Base-by-base conservation (phyloP, 1,140 invertebrate genomes). In the Drosophila eugracilis region DNA sequence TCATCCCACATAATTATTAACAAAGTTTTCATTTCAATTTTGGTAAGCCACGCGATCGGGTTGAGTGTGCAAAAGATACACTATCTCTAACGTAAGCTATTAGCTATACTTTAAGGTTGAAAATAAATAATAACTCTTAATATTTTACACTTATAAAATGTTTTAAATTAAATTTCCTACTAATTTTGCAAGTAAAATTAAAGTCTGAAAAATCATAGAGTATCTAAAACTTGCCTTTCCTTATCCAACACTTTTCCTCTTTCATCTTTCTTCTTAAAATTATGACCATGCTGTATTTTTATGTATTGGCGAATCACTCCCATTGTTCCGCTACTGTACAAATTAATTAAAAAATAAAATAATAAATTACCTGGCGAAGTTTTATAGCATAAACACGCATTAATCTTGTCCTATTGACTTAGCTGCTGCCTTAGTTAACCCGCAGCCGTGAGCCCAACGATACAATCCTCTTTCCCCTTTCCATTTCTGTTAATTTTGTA, bases 21-120 rank as follows among this genome's bases (percentile, higher is more conserved):
- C 39, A 14, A 63, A 54, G 57, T 36, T 55, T 62, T 37, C 58
- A 73, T 52, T 70, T 52, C 28, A 53, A 65, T 55, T 59, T 75
- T 1, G 32, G 41, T 28, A 79, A 49, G 62, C 76, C 60, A 76
- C 44, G 42, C 37, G 45, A 45, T 66, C 28, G 5, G 6, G 1
- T 14, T 21, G 26, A 12, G 49, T 55, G 24, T 26, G 50, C 15
- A 12, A 2, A 17, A n/a, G n/a, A 2, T 49, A 19, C 24, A 7
- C 42, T 39, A 19, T 10, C 32, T 5, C 17, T 14, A 19, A 6
- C 4, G 9, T 39, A 4, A 24, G 21, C 12, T 26, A 17, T 19
- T 2, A 1, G n/a, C 2, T 15, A 36, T 36, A 7, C 12, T 15
- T 22, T 22, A 0, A n/a, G 10, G 21, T 1, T 2, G 36, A 52